Base-by-base conservation (phyloP, 2,113 vertebrate genomes). In the Ophiodon elongatus region DNA sequence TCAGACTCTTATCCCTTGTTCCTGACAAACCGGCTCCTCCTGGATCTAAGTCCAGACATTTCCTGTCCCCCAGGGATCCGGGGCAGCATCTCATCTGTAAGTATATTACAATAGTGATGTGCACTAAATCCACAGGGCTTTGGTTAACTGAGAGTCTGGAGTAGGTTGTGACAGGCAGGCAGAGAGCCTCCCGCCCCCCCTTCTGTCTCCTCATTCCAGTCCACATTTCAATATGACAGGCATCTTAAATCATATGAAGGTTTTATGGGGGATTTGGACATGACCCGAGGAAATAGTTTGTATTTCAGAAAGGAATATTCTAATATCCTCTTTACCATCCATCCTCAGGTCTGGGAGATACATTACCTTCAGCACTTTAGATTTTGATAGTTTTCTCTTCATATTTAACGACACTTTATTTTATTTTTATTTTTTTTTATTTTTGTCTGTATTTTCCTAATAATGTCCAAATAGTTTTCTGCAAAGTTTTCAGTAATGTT, bases 281-380 rank as follows among this genome's bases (percentile, higher is more conserved):
- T 68, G 78, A 86, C 91, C 90, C 85, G 71, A 89, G 87, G 86
- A 91, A 91, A 90, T 89, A 37, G 80, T 91, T 82, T 85, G 64
- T 73, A 72, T 85, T 83, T 88, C 82, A 84, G 73, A 88, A 67
- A 65, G 71, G 77, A 75, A 82, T 52, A 73, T 66, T 77, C 17
- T 31, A 37, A 45, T 41, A 63, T 79, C 50, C 43, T 73, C 52
- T 45, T 64, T 43, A 79, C 80, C 67, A 54, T 64, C 75, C 66
- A 56, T 72, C 73, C 60, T 73, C 43, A 39, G 43, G 45, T 89
- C 85, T 88, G 86, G 79, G 54, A 66, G 67, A 90, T 39, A 56
- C 41, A 89, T 89, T 86, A 76, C 39, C 41, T 33, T 72, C 35
- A 45, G 47, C 67, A 69, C 21, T 68, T 68, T 9, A 4, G 15